Conservation (phyloP, 2,888 invertebrate genomes). For the Sminthurides aquaticus region DNA sequence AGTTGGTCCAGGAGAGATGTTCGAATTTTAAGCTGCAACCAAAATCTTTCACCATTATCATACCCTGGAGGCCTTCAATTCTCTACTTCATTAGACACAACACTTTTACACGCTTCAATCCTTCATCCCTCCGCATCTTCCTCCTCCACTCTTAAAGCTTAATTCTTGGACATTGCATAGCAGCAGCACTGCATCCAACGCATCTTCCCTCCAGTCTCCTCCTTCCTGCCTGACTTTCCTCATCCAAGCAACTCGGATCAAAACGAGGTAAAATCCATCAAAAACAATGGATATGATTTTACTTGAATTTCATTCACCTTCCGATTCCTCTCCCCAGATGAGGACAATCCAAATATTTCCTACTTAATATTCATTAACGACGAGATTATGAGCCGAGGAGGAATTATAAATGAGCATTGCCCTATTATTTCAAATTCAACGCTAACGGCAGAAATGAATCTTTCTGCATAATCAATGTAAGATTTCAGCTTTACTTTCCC, state of each 20-base stretch:
- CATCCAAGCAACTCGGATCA: not conserved
- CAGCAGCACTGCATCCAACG: not conserved
- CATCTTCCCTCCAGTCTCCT: not conserved
- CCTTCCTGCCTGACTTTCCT: not conserved
- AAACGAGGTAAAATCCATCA: too few relatives aligned
- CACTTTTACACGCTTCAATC: slow-evolving; percentile 24
- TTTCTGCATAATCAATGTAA: not conserved
- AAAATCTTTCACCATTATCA: not conserved
- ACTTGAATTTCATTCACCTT: too few relatives aligned
- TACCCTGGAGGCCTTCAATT: slow-evolving; percentile 21
- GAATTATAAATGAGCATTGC: not conserved
- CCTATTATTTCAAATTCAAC: too few relatives aligned
- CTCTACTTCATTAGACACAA: slow-evolving; percentile 42
- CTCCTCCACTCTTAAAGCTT: not conserved
- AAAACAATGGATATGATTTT: too few relatives aligned
- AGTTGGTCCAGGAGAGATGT: not conserved
- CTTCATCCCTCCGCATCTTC: too few relatives aligned
- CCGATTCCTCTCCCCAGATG: not conserved
- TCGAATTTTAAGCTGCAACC: not conserved
- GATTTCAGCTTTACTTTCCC: not conserved
- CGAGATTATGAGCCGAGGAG: not conserved
- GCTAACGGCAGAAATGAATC: too few relatives aligned
- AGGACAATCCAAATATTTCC: not conserved
- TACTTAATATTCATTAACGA: not conserved
- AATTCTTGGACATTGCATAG: not conserved